Percentiles rank a stretch among this genome's conserved stretches.
These are phyloP conservation scores for Cichlasoma orientale DNA, from an alignment of 2,797 vertebrate genomes.

Conservation along the genomic window DNA sequence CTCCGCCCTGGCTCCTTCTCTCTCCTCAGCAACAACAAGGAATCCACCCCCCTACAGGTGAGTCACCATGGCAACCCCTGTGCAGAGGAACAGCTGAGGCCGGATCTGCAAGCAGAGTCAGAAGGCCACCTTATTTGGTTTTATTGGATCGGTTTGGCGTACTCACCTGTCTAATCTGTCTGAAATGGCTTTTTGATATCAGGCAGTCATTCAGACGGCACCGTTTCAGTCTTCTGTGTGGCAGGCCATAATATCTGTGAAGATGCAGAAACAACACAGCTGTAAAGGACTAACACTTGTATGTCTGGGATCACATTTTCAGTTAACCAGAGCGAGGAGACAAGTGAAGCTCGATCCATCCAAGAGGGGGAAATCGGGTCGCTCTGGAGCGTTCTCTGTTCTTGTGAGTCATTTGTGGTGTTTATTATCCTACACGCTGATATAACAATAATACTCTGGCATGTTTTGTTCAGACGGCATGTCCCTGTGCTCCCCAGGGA, in stretches of 20 bases:
- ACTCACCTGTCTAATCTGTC: neutral
- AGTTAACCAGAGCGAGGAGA: conserved; percentile 73
- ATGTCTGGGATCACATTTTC: conserved; percentile 10
- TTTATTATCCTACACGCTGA: neutral
- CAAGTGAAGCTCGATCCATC: conserved; percentile 60
- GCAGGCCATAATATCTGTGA: neutral
- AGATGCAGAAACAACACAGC: neutral
- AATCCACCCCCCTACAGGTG: conserved; percentile 71
- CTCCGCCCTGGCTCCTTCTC: conserved; percentile 72
- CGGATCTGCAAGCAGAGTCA: conserved; percentile 43
- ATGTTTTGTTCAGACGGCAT: neutral
- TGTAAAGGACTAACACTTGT: neutral
- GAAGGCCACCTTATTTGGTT: conserved; percentile 33
- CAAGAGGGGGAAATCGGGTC: conserved; percentile 56
- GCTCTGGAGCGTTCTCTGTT: conserved; percentile 68
- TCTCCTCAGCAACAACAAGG: conserved; percentile 70
- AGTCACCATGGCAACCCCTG: conserved; percentile 68
- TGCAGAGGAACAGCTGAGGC: conserved; percentile 51
- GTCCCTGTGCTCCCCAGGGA: conserved; percentile 57
- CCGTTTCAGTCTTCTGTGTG: neutral
- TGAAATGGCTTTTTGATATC: neutral
- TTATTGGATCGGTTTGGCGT: conserved; percentile 36
- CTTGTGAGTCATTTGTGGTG: conserved; percentile 56
- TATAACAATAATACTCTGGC: neutral
- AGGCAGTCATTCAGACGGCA: neutral